Evolutionary conservation across 2,113 vertebrate genomes (phyloP), one percentile per base, ranked within the genome.

Genomic region (Myodes glareolus): DNA sequence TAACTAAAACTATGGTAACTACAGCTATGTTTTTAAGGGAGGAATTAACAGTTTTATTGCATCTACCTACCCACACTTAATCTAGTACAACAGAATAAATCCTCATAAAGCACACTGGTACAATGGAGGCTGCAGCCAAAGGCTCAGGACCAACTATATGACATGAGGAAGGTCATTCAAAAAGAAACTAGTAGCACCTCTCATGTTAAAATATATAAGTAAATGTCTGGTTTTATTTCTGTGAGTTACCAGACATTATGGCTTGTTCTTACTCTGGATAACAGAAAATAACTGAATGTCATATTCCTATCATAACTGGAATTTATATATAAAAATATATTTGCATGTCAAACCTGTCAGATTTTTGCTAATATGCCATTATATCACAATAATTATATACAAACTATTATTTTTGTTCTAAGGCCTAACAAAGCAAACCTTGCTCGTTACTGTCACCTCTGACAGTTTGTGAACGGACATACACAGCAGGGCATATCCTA

Each of bases 161-260:
- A 88, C 92, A n/a, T 95, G 95, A 89, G 16, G 52, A 97, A 96
- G 86, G 97, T 80, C 23, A 27, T 91, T 90, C 88, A 73, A 93
- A 98, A 92, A 96, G 97, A 98, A 98, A 98, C 96, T 75, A 97
- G 97, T 86, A 94, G 86, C 63, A 98, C 94, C 80, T 98, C 98
- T 98, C 88, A 97, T 94, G 97, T 73, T 25, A 42, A 42, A 36
- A 97, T 70, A 25, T 25, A 75, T 33, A 68, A 16, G 33, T 33
- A 13, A 68, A 33, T 68, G 88, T 88, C 96, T 70, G 47, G 89
- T 91, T 96, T 97, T 98, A 97, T 94, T 96, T 97, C 96, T 95
- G 91, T 97, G 96, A 98, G 97, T 97, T 97, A 98, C 70, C 95
- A 95, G 98, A 97, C 75, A 97, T 87, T 95, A 96, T 0, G 76